Evolutionary conservation across 2,888 invertebrate species (phyloP), one percentile per base, ranked within the genome.

Genomic region (Nycteola revayana): DNA sequence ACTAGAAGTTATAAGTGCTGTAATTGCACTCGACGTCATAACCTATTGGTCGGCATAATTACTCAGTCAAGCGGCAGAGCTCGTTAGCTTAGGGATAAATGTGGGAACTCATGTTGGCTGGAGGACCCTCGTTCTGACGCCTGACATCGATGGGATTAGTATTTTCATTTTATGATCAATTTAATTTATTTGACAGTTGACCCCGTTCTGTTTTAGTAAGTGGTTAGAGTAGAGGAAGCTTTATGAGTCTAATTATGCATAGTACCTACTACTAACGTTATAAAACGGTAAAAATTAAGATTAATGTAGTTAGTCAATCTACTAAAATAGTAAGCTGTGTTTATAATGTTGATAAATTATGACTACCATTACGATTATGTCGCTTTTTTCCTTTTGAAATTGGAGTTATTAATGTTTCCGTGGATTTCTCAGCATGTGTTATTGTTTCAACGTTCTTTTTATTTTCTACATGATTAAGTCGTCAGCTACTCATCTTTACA

Each of bases 11-110:
- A 54, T 44, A 50, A 41, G 35, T 32, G 46, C 36, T 17, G 33
- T 51, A 52, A 55, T 52, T 53, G 56, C 47, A 47, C 44, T 53
- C 38, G 49, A 49, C 39, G 48, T 41, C 46, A 45, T 53, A 49
- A 47, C 45, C 48, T 44, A 50, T 49, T 55, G 56, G 39, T 38
- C 46, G 44, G 35, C 21, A 21, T 59, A 55, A 58, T 59, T 43
- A 56, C 36, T 32, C 46, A 38, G 36, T 26, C 25, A 30, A 39
- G 36, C 28, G 31, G 22, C 30, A 21, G 26, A 31, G 33, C 46
- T 54, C 48, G 48, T 50, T 50, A 49, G 45, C 36, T 27, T 27
- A 32, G 32, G 46, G 41, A 41, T 42, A 34, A 42, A 51, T 50
- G 50, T 51, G 55, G 35, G 59, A 49, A 34, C 40, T 36, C 42